A percentile compares a stretch with the other conserved stretches of the same genome.
Evolutionary conservation across 2,888 invertebrate species (phyloP).

Genomic region (Iselma pallidipennis): DNA sequence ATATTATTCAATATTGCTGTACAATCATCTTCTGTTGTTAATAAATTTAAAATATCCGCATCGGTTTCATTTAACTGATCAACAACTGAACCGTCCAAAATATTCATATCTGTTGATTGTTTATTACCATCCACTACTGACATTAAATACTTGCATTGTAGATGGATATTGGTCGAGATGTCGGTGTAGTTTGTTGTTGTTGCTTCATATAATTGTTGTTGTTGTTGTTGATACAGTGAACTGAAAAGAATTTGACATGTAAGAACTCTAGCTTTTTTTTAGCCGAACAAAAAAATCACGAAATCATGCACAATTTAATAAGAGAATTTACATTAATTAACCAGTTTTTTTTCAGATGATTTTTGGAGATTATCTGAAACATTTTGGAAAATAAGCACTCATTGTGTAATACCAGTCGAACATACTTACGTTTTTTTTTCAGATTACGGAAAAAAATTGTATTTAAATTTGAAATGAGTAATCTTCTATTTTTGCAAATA

Average conservation of each 20-base stretch:
- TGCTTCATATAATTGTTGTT: constrained; percentile 39
- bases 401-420: background rate
- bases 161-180: constrained; percentile 21
- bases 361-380: background rate
- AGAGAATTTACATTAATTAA: background rate
- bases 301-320: background rate
- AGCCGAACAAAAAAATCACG: background rate
- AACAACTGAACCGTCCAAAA: constrained; percentile 43
- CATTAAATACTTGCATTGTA: constrained; percentile 42
- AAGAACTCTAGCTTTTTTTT: too few species aligned
- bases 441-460: too few species aligned
- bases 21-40: constrained; percentile 51
- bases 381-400: too few species aligned
- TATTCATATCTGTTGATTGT: constrained; percentile 33
- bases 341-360: too few species aligned
- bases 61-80: constrained; percentile 51
- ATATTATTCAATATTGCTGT: constrained; percentile 51
- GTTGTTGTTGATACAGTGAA: constrained; percentile 34
- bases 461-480: too few species aligned
- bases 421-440: background rate
- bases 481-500: background rate
- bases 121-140: constrained; percentile 39
- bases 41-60: constrained; percentile 48
- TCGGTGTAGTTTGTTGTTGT: constrained; percentile 39
- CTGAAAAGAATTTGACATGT: constrained; percentile 37